A percentile compares a stretch with the other conserved stretches of the same genome.
phyloP scores from a whole-genome alignment of 1,140 invertebrate genomes.

The Monomorium pharaonis region DNA sequence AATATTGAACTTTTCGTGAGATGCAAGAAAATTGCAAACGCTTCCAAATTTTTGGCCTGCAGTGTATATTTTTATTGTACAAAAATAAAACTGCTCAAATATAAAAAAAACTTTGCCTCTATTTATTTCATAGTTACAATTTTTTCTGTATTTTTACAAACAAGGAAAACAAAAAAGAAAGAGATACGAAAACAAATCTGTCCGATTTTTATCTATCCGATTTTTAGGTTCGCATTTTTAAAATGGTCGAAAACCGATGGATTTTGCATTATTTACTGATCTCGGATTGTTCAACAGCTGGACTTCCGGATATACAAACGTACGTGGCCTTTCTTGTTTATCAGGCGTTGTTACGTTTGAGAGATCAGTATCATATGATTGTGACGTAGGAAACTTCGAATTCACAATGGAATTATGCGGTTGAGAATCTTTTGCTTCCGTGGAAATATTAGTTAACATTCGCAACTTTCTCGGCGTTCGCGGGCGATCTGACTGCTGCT shows the following conservation, averaged over 20 bases:
- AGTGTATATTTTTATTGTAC: not conserved
- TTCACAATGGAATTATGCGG: not conserved
- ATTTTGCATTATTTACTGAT: conserved; percentile 15
- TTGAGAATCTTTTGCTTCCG: not conserved
- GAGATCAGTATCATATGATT: not conserved
- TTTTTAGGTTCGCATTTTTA: conserved; percentile 63
- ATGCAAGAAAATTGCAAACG: too few relatives aligned
- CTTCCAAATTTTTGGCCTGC: too few relatives aligned
- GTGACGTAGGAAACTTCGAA: not conserved
- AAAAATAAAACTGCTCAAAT: not conserved
- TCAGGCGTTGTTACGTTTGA: conserved; percentile 25
- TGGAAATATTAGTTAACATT: not conserved
- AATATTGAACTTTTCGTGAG: too few relatives aligned
- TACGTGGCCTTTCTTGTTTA: conserved; percentile 23
- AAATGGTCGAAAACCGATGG: conserved; percentile 68
- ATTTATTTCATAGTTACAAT: not conserved
- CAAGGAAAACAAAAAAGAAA: not conserved
- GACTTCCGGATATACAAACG: conserved; percentile 63
- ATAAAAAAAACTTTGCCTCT: not conserved
- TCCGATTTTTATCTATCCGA: not conserved
- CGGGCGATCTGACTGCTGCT: not conserved
- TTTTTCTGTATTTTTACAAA: not conserved
- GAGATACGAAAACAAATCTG: not conserved
- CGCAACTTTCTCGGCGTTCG: conserved; percentile 28
- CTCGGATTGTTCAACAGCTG: conserved; percentile 66